Evolutionary conservation across 64 coral and sea anemone genomes (phyloP).

Genomic region (Astreopora myriophthalma): DNA sequence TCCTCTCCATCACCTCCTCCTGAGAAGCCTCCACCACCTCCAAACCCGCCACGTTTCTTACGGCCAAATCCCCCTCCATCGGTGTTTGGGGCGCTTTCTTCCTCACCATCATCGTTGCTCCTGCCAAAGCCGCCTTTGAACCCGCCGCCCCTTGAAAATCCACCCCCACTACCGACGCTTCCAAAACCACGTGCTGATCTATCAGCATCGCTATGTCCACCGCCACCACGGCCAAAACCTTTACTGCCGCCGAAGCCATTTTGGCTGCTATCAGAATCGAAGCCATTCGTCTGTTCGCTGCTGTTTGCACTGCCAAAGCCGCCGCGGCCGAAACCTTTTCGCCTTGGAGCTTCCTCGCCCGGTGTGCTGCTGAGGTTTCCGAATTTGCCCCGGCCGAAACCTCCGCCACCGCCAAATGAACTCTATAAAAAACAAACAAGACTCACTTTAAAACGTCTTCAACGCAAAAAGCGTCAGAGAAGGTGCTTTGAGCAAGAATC

Average conservation of each 20-base stretch:
- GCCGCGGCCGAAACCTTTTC: slow-evolving; percentile 40
- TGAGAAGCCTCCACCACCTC: slow-evolving; percentile 65
- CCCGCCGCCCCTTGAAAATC: slow-evolving; percentile 39
- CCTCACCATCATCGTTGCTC: background rate
- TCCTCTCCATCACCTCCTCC: slow-evolving; percentile 17
- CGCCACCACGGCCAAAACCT: slow-evolving; percentile 46
- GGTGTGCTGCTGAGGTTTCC: background rate
- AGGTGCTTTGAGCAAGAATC: background rate
- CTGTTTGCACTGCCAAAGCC: background rate
- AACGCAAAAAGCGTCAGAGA: background rate
- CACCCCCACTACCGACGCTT: slow-evolving; percentile 31
- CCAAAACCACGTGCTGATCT: slow-evolving; percentile 52
- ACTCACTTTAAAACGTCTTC: background rate
- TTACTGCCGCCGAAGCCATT: slow-evolving; percentile 46
- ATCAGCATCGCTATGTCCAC: slow-evolving; percentile 13
- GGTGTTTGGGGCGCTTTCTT: background rate
- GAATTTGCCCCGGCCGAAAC: slow-evolving; percentile 34
- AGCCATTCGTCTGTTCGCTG: slow-evolving; percentile 35
- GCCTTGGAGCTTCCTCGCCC: slow-evolving; percentile 5
- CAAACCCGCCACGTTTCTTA: slow-evolving; percentile 31
- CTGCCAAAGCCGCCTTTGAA: slow-evolving; percentile 5
- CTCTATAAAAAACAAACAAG: background rate
- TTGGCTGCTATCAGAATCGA: slow-evolving; percentile 17
- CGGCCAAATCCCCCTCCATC: slow-evolving; percentile 35
- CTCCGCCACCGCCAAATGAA: slow-evolving; percentile 41